Evolutionary conservation across 2,888 invertebrate genomes (phyloP), one percentile per base, ranked within the genome.

Genomic region (Cantharis nigra): DNA sequence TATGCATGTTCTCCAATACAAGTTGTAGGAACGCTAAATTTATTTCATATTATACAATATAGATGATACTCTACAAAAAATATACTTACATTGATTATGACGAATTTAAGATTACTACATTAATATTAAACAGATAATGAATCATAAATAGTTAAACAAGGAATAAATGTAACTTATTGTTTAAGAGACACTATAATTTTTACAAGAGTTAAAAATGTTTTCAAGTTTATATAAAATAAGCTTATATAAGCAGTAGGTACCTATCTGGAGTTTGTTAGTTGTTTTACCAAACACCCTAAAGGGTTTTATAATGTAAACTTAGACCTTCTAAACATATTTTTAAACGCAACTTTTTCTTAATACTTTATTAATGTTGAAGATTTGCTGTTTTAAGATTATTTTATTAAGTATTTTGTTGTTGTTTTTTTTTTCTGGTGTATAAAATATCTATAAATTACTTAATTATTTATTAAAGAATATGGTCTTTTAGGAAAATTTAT

Each of bases 1-100:
- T 82, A 84, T 84, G 82, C 82, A 84, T 84, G 83, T 83, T 75
- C 79, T 80, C 79, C 80, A 80, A 80, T 82, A 80, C 80, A 80
- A 67, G 23, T 82, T 83, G 81, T 72, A 74, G 79, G 70, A 78
- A 75, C 74, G 78, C 74, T 74, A 79, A 67, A 20, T 79, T 76
- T 78, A 79, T 79, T 76, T 74, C 76, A 79, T 79, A 67, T 67
- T 67, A 20, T 20, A 67, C 65, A 67, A 49, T 49, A 49, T 49
- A 49, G 49, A 49, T 49, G 26, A 26, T 30, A 49, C 49, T 49
- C 49, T 49, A n/a, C 49, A 49, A n/a, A 26, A 23, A 26, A 49
- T 49, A 49, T n/a, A 49, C 49, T n/a, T 49, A 49, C n/a, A n/a
- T 78, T 72, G 75, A 78, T 78, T 75, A 78, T 78, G 72, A 75